These are phyloP conservation scores for Caerostris darwini DNA, from an alignment of 1,140 invertebrate genomes.

Conservation along the genomic window DNA sequence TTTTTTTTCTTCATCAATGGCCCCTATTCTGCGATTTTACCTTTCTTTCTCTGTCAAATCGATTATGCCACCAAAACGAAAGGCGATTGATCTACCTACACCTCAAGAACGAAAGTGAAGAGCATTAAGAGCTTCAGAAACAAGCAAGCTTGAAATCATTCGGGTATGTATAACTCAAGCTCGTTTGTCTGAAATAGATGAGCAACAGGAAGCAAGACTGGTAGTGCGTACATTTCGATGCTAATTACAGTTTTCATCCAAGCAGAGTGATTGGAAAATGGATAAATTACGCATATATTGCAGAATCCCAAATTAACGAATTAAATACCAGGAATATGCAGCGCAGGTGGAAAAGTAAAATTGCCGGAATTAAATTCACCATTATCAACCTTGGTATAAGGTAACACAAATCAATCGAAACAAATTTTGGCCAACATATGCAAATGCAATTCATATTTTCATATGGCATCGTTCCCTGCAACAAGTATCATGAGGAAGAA, in stretches of 20 bases:
- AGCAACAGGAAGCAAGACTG: not conserved
- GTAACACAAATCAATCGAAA: constrained; percentile 79
- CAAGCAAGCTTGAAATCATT: not conserved
- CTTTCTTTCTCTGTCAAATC: not conserved
- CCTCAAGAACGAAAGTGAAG: not conserved
- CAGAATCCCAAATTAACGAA: constrained; percentile 77
- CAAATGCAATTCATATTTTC: constrained; percentile 81
- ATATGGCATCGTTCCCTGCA: constrained; percentile 80
- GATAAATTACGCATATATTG: constrained; percentile 75
- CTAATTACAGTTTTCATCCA: not conserved
- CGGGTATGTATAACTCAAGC: not conserved
- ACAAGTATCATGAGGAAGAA: constrained; percentile 58
- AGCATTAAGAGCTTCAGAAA: not conserved
- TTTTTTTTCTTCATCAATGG: too few species aligned
- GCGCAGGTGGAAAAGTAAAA: constrained; percentile 81
- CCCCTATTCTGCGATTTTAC: too few species aligned
- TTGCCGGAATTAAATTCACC: constrained; percentile 79
- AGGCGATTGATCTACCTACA: not conserved
- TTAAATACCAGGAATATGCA: constrained; percentile 81
- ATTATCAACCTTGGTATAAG: constrained; percentile 78
- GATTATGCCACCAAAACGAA: not conserved
- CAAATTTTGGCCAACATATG: constrained; percentile 81
- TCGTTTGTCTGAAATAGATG: not conserved
- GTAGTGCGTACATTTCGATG: too few species aligned
- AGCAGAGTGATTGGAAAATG: not conserved